Base-by-base conservation (phyloP, 2,888 invertebrate species). In the Athetis lepigone region DNA sequence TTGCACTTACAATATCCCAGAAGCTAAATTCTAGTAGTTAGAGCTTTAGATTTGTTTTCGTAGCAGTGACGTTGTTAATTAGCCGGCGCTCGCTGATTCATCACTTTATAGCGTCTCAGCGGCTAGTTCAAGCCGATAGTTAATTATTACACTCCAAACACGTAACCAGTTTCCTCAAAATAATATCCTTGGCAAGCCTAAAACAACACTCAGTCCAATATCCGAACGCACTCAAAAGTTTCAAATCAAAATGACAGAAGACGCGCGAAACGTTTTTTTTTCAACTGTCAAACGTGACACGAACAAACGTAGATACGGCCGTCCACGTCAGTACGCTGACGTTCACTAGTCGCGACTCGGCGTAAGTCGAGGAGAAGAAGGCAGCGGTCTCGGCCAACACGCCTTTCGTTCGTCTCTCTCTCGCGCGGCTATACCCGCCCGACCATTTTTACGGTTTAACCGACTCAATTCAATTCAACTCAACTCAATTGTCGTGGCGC, bases 381-480 rank as follows among this genome's bases (percentile, higher is more conserved):
- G 95, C 94, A 93, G 94, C 90, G 93, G 93, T 93, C 94, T 94
- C 92, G 83, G 86, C 88, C 92, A 92, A 88, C 95, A 92, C 94
- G 94, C 94, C 95, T 94, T 94, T 92, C 93, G 89, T 92, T 90
- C 90, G 90, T 95, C 95, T 93, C 94, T 88, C 90, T 95, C 94
- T 90, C 89, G 88, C 94, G 91, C 88, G 85, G 85, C 90, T 87
- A 90, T 90, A 81, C 92, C 92, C 94, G 89, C 93, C 92, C 91
- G 93, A 92, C 90, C 92, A 92, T 95, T 95, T 95, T 95, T 94
- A 94, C 94, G 88, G 90, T 93, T 94, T 91, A 91, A 91, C 94
- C 94, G 89, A 94, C 94, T 94, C 94, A 94, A 95, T 94, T 93
- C 93, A 94, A 95, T 94, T 94, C 94, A 94, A 95, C 93, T 94